Percentiles rank a stretch among this genome's conserved stretches.
Evolutionary conservation across 1,140 invertebrate species (phyloP).

Genomic region (Delia radicum): DNA sequence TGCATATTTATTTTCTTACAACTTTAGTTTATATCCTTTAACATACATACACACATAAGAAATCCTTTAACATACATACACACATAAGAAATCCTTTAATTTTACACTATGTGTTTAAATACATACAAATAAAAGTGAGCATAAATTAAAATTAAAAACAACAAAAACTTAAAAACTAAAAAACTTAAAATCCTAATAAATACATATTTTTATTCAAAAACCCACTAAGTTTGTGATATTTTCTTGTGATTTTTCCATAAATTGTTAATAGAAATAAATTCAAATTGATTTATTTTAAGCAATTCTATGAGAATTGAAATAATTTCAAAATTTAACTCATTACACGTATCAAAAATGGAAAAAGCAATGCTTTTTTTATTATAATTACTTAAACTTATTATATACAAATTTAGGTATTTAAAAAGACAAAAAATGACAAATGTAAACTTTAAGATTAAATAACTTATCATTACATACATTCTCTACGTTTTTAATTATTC

Average conservation of each 20-base stretch:
- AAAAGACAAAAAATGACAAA: background rate
- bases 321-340: background rate
- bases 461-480: background rate
- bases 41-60: no score
- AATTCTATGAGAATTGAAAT: background rate
- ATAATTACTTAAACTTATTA: background rate
- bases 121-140: no score
- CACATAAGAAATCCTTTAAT: no score
- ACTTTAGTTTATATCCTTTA: no score
- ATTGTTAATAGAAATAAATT: slow-evolving; percentile 5
- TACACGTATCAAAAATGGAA: background rate
- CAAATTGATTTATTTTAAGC: background rate
- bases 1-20: no score
- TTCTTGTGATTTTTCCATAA: background rate
- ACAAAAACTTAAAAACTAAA: background rate
- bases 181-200: no score
- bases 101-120: no score
- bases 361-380: background rate
- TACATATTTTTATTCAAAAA: no score
- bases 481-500: no score
- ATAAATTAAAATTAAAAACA: background rate
- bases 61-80: no score
- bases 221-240: background rate
- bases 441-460: background rate
- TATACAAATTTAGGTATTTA: no score